Percentiles rank a stretch among this genome's conserved stretches.
These are phyloP conservation scores for Stegana nigrithorax DNA, from an alignment of 2,888 invertebrate species.

Conservation along the genomic window DNA sequence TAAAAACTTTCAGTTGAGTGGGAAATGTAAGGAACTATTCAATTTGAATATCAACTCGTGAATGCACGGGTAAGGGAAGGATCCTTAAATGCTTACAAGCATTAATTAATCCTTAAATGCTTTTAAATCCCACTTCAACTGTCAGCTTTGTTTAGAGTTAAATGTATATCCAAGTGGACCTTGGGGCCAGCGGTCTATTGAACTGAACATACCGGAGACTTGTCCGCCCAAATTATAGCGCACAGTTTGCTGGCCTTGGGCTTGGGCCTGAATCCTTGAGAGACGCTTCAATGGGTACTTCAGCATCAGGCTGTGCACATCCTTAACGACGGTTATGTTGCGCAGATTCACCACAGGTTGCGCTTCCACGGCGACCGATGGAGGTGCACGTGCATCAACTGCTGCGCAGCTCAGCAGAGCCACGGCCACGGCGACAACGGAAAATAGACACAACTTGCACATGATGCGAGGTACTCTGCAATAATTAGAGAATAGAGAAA, in stretches of 20 bases:
- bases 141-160: too few relatives aligned
- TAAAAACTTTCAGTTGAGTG: too few relatives aligned
- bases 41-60: too few relatives aligned
- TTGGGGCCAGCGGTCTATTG: conserved; percentile 13
- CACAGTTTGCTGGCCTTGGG: conserved; percentile 40
- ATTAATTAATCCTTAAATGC: too few relatives aligned
- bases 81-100: too few relatives aligned
- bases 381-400: conserved; percentile 29
- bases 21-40: too few relatives aligned
- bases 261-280: conserved; percentile 31
- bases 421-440: conserved; percentile 40
- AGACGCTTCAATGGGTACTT: conserved; percentile 54
- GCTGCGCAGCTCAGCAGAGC: conserved; percentile 30
- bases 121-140: too few relatives aligned
- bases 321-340: conserved; percentile 51
- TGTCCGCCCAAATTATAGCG: conserved; percentile 61
- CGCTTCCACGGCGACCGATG: too few relatives aligned
- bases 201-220: conserved; percentile 46
- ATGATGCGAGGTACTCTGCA: conserved; percentile 24
- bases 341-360: too few relatives aligned
- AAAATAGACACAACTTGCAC: conserved; percentile 43
- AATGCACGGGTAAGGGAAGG: too few relatives aligned
- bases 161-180: too few relatives aligned
- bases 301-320: conserved; percentile 52
- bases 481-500: too few relatives aligned